phyloP scores from a whole-genome alignment of 2,888 invertebrate genomes.

The Dasysyrphus tricinctus region DNA sequence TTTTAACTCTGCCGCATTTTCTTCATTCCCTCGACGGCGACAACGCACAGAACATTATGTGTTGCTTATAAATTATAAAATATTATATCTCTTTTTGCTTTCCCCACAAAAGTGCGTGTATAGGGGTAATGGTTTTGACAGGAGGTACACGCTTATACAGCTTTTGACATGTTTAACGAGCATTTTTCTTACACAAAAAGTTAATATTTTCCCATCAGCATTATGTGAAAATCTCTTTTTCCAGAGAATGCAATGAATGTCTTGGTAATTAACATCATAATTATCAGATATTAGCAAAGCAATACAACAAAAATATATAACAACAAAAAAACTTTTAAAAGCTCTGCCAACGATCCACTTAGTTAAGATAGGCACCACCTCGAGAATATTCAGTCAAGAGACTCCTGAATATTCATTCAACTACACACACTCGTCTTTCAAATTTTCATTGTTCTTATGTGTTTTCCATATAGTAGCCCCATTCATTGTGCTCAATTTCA shows the following conservation, averaged over 20 bases:
- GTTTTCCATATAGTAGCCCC: background rate
- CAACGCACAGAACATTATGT: background rate
- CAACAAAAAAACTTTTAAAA: conserved; percentile 38
- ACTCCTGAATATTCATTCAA: background rate
- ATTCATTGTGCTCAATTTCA: conserved; percentile 17
- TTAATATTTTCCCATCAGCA: conserved; percentile 19
- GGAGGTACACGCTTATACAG: background rate
- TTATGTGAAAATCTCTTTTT: background rate
- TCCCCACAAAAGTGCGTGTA: conserved; percentile 3
- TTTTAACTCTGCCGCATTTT: conserved; percentile 12
- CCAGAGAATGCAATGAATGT: conserved; percentile 1
- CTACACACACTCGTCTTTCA: background rate
- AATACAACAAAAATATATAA: background rate
- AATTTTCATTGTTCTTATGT: conserved; percentile 76
- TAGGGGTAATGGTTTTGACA: conserved; percentile 15
- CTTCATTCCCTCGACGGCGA: conserved; percentile 3
- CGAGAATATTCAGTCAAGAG: background rate
- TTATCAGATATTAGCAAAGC: conserved; percentile 45
- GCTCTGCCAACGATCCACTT: conserved; percentile 43
- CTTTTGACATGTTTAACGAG: conserved; percentile 4
- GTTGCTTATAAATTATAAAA: conserved; percentile 28
- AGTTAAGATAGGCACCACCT: conserved; percentile 22
- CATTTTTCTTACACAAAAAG: conserved; percentile 6
- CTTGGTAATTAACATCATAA: conserved; percentile 57
- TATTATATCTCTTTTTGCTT: background rate